Evolutionary conservation across 2,888 invertebrate species (phyloP).

Genomic region (Hedychridium roseum): DNA sequence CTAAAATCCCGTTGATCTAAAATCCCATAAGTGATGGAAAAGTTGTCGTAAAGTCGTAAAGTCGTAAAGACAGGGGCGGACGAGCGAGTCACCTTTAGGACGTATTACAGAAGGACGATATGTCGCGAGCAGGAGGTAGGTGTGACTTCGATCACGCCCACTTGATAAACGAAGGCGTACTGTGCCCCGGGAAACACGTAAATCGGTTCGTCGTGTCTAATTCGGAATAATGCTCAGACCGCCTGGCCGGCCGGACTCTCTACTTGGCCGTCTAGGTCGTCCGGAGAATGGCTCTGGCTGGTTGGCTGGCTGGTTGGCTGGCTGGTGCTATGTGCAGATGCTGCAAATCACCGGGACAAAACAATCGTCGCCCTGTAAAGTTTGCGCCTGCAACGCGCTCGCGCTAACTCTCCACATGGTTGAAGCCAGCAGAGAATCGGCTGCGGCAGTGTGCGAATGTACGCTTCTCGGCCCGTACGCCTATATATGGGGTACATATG

Average conservation of each 20-base stretch:
- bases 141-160: too few species aligned
- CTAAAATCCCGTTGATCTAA: too few species aligned
- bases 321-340: constrained; percentile 56
- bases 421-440: too few species aligned
- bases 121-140: too few species aligned
- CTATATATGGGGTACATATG: too few species aligned
- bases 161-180: constrained; percentile 17
- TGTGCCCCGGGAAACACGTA: constrained; percentile 28
- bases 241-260: constrained; percentile 1
- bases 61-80: too few species aligned
- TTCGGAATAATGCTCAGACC: constrained; percentile 48
- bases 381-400: constrained; percentile 33
- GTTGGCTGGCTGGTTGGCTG: constrained; percentile 22
- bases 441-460: too few species aligned
- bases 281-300: constrained; percentile 21
- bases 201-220: constrained; percentile 48
- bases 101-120: too few species aligned
- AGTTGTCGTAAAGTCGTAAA: too few species aligned
- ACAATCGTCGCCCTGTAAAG: constrained; percentile 54
- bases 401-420: too few species aligned
- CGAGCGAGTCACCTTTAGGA: too few species aligned
- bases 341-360: constrained; percentile 61
- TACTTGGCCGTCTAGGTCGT: constrained; percentile 15
- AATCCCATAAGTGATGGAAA: too few species aligned
- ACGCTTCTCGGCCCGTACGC: constrained; percentile 7